phyloP scores from a whole-genome alignment of 2,888 invertebrate species.

The Leucania comma region DNA sequence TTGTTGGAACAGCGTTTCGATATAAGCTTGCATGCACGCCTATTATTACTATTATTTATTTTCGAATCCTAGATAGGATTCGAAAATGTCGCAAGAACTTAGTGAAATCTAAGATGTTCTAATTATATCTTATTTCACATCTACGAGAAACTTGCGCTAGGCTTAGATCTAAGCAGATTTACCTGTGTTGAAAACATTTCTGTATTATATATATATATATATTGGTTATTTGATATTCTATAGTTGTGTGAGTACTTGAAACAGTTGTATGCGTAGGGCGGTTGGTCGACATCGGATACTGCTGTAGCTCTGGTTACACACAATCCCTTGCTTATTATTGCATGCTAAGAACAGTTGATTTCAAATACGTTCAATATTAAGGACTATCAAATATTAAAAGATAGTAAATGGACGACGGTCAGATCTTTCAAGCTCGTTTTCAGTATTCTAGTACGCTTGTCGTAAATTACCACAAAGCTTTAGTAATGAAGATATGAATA shows the following conservation, averaged over 20 bases:
- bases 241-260: conserved; percentile 67
- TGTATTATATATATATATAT: conserved; percentile 65
- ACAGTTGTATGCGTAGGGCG: conserved; percentile 75
- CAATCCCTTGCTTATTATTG: conserved; percentile 79
- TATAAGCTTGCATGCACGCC: background rate
- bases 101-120: conserved; percentile 50
- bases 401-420: background rate
- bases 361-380: conserved; percentile 59
- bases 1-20: background rate
- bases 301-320: conserved; percentile 80
- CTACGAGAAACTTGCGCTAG: conserved; percentile 33
- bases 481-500: conserved; percentile 65
- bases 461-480: conserved; percentile 56
- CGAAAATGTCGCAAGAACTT: background rate
- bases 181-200: conserved; percentile 50
- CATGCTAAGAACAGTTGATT: conserved; percentile 74
- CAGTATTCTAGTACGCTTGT: conserved; percentile 39
- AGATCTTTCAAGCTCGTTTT: conserved; percentile 23
- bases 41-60: too few relatives aligned
- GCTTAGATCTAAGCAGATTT: conserved; percentile 38
- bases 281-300: conserved; percentile 82
- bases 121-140: conserved; percentile 56
- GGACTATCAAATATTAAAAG: conserved; percentile 19
- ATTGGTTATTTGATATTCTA: conserved; percentile 71
- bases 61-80: too few relatives aligned